phyloP scores from a whole-genome alignment of 2,797 vertebrate genomes.

The Anableps anableps region DNA sequence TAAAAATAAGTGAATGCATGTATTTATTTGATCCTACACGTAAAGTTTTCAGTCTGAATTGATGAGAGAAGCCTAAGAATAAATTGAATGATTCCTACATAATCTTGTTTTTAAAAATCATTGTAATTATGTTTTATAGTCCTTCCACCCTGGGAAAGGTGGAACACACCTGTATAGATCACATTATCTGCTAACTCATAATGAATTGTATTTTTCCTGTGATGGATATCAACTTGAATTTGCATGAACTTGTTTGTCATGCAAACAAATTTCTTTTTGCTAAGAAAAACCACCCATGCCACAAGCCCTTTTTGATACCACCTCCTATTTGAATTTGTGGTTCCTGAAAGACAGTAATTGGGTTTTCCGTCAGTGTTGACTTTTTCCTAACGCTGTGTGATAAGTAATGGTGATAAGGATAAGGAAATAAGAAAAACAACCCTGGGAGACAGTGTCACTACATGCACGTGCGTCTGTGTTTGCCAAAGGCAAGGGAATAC shows the following conservation, averaged over 20 bases:
- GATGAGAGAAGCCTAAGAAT: background rate
- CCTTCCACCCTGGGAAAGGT: background rate
- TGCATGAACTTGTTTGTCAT: constrained; percentile 56
- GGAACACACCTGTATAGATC: background rate
- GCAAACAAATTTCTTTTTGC: constrained; percentile 52
- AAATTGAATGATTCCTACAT: background rate
- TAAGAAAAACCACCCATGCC: constrained; percentile 26
- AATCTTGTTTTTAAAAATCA: background rate
- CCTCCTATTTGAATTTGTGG: constrained; percentile 47
- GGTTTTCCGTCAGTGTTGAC: constrained; percentile 68
- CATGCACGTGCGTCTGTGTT: constrained; percentile 39
- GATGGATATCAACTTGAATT: constrained; percentile 25
- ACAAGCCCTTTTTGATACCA: constrained; percentile 31
- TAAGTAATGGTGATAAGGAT: constrained; percentile 51
- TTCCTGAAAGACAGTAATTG: constrained; percentile 74
- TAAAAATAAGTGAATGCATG: background rate
- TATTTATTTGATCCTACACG: background rate
- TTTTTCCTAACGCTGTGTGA: constrained; percentile 55
- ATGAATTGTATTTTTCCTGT: background rate
- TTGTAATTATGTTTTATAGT: background rate
- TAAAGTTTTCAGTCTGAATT: background rate
- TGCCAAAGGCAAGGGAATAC: constrained; percentile 48
- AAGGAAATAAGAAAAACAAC: constrained; percentile 44
- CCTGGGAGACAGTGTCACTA: constrained; percentile 2
- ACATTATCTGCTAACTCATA: background rate